A percentile compares a stretch with the other conserved stretches of the same genome.
Conservation (phyloP, 2,113 vertebrate species). For the Notarius quadriscutis region DNA sequence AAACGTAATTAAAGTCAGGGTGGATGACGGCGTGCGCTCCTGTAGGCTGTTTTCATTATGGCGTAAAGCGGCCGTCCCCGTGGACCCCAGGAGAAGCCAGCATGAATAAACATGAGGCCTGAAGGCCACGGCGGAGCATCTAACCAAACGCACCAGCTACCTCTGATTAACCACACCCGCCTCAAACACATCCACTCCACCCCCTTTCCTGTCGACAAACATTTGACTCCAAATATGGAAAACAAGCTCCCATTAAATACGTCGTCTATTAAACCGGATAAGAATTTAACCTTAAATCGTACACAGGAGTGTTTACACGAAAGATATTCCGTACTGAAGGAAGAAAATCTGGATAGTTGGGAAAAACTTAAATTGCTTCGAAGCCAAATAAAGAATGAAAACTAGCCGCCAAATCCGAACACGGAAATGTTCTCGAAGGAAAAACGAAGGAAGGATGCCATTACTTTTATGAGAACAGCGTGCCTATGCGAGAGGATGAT, state of each 20-base stretch:
- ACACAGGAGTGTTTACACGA: background rate
- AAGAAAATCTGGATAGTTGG: background rate
- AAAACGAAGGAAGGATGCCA: too few relatives aligned
- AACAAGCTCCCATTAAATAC: background rate
- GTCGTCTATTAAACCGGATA: background rate
- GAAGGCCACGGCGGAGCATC: conserved; percentile 46
- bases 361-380: too few relatives aligned
- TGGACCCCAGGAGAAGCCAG: conserved; percentile 40
- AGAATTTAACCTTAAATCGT: background rate
- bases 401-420: background rate
- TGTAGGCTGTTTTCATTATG: conserved; percentile 50
- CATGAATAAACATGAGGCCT: conserved; percentile 58
- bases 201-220: background rate
- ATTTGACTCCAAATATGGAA: background rate
- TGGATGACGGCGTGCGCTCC: conserved; percentile 43
- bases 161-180: conserved; percentile 43
- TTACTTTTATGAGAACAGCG: too few relatives aligned
- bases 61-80: conserved; percentile 30
- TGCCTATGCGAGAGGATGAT: background rate
- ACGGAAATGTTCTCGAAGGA: background rate
- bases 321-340: too few relatives aligned
- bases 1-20: conserved; percentile 47
- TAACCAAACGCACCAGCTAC: conserved; percentile 44
- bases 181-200: background rate
- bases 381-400: background rate